Evolutionary conservation across 2,888 invertebrate genomes (phyloP).

Genomic region (Diaperis boleti): DNA sequence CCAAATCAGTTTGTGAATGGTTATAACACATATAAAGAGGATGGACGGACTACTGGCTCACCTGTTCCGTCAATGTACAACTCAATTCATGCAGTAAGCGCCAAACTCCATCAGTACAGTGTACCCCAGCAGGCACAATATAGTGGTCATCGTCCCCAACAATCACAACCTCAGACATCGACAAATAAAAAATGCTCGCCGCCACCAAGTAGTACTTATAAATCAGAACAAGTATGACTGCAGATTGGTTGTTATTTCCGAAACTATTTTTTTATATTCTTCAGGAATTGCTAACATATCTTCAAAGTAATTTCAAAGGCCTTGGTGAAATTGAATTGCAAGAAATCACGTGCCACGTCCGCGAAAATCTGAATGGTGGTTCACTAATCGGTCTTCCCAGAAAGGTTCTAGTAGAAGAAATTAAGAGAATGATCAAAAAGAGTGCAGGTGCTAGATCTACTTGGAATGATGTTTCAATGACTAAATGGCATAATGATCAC

Average conservation of each 20-base stretch:
- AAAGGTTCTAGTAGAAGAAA: constrained; percentile 10
- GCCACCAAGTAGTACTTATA: background rate
- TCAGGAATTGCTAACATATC: constrained; percentile 25
- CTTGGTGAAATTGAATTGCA: constrained; percentile 8
- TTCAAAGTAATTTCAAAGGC: constrained; percentile 14
- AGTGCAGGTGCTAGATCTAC: constrained; percentile 1
- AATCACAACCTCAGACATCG: background rate
- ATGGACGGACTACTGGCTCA: constrained; percentile 29
- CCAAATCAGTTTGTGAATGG: constrained; percentile 7
- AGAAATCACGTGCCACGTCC: constrained; percentile 9
- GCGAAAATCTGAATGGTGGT: constrained; percentile 12
- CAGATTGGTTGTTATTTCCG: background rate
- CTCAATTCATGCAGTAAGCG: too few relatives aligned
- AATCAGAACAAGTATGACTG: constrained; percentile 20
- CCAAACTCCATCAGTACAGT: background rate
- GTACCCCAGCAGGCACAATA: background rate
- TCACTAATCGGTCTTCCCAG: constrained; percentile 11
- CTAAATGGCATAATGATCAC: constrained; percentile 25
- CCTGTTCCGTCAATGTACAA: background rate
- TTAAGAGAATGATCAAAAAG: constrained; percentile 25
- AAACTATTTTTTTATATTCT: background rate
- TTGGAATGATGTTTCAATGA: constrained; percentile 13
- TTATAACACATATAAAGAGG: constrained; percentile 18
- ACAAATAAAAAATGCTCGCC: background rate
- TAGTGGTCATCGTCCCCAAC: background rate